Evolutionary conservation across 2,888 invertebrate species (phyloP).

Genomic region (Apoda limacodes): DNA sequence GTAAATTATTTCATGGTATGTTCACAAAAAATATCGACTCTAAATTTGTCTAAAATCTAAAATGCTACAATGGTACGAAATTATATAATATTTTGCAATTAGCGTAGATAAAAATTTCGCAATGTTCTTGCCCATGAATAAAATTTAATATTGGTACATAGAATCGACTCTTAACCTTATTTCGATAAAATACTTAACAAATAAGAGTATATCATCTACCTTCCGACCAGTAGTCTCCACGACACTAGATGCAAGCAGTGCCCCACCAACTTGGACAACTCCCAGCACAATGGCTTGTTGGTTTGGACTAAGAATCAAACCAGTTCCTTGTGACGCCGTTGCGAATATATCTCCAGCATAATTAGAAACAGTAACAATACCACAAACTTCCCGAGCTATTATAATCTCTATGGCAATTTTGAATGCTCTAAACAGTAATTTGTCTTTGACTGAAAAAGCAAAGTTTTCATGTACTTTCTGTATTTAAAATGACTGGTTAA

Average conservation of each 20-base stretch:
- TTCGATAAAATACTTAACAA: too few relatives aligned
- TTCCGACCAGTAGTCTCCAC: constrained; percentile 52
- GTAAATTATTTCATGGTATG: too few relatives aligned
- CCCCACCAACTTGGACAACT: constrained; percentile 46
- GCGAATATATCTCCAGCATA: constrained; percentile 55
- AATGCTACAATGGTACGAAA: neutral
- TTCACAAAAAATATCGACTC: too few relatives aligned
- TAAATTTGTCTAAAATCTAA: too few relatives aligned
- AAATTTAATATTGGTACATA: too few relatives aligned
- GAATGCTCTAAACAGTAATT: constrained; percentile 44
- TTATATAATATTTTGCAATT: too few relatives aligned
- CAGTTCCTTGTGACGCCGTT: constrained; percentile 32
- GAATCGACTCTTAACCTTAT: too few relatives aligned
- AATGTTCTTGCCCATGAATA: too few relatives aligned
- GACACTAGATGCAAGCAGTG: constrained; percentile 38
- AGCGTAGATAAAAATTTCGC: too few relatives aligned
- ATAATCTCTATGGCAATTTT: constrained; percentile 37
- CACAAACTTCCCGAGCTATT: constrained; percentile 47
- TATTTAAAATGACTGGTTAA: too few relatives aligned
- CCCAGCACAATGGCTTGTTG: constrained; percentile 59
- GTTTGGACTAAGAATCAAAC: constrained; percentile 39
- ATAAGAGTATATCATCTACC: too few relatives aligned
- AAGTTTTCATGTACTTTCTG: too few relatives aligned
- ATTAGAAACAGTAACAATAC: constrained; percentile 47
- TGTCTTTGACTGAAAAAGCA: constrained; percentile 43